Conservation (phyloP, 2,113 vertebrate genomes). For the Ia io region DNA sequence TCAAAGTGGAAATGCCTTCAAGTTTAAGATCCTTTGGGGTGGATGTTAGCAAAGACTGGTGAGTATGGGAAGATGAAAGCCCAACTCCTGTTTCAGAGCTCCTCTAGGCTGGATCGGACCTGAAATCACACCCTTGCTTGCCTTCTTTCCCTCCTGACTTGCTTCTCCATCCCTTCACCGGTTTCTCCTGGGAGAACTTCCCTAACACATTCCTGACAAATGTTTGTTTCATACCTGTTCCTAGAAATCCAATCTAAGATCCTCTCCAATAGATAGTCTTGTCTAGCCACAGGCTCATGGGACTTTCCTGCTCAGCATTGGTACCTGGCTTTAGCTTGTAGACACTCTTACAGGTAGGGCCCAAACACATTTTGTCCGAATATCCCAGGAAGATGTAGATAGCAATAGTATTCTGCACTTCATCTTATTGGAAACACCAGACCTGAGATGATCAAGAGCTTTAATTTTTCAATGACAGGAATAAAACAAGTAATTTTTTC, state of each 20-base stretch:
- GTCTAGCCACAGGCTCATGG: neutral
- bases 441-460: neutral
- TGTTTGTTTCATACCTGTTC: neutral
- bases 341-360: neutral
- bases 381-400: neutral
- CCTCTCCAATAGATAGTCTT: neutral
- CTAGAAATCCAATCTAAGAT: neutral
- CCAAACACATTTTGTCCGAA: neutral
- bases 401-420: neutral
- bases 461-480: neutral
- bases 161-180: neutral
- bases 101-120: neutral
- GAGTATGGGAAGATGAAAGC: neutral
- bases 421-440: neutral
- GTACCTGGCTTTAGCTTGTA: neutral
- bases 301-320: neutral
- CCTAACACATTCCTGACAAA: neutral
- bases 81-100: neutral
- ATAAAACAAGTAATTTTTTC: neutral
- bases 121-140: neutral
- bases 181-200: neutral
- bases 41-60: neutral
- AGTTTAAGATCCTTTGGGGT: neutral
- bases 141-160: neutral
- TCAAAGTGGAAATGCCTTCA: neutral